These are phyloP conservation scores for Phalangium opilio DNA, from an alignment of 2,888 invertebrate genomes.

Conservation along the genomic window DNA sequence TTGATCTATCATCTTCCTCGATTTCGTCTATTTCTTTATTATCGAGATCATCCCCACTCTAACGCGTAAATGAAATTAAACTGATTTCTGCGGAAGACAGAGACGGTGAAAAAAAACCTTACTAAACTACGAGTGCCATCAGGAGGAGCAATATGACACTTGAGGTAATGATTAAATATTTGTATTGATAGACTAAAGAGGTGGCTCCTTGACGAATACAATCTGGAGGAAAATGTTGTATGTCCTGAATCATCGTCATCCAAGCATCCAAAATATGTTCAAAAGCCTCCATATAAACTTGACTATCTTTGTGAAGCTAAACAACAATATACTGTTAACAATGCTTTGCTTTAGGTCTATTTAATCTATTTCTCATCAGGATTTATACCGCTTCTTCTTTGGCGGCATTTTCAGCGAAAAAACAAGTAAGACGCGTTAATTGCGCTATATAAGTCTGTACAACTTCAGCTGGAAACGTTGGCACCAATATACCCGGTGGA, in stretches of 20 bases:
- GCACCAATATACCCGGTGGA: slow-evolving; percentile 34
- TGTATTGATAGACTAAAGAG: too few species aligned
- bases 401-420: slow-evolving; percentile 47
- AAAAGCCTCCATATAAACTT: slow-evolving; percentile 48
- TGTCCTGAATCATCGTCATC: slow-evolving; percentile 39
- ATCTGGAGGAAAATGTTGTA: slow-evolving; percentile 22
- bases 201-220: slow-evolving; percentile 23
- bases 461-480: slow-evolving; percentile 31
- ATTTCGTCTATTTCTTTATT: slow-evolving; percentile 40
- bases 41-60: slow-evolving; percentile 28
- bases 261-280: slow-evolving; percentile 52
- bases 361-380: neutral
- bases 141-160: slow-evolving; percentile 63
- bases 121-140: slow-evolving; percentile 50
- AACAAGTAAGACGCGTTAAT: slow-evolving; percentile 45
- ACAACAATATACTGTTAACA: too few species aligned
- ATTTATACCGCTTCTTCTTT: slow-evolving; percentile 46
- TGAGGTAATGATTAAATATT: slow-evolving; percentile 63
- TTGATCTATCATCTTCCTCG: slow-evolving; percentile 49
- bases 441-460: slow-evolving; percentile 11
- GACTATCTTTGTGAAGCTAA: slow-evolving; percentile 29
- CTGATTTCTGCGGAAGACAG: neutral
- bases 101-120: slow-evolving; percentile 24
- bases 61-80: neutral
- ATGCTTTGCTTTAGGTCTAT: slow-evolving; percentile 10